Conservation (phyloP, 2,797 vertebrate genomes). For the Peromyscus aztecus region DNA sequence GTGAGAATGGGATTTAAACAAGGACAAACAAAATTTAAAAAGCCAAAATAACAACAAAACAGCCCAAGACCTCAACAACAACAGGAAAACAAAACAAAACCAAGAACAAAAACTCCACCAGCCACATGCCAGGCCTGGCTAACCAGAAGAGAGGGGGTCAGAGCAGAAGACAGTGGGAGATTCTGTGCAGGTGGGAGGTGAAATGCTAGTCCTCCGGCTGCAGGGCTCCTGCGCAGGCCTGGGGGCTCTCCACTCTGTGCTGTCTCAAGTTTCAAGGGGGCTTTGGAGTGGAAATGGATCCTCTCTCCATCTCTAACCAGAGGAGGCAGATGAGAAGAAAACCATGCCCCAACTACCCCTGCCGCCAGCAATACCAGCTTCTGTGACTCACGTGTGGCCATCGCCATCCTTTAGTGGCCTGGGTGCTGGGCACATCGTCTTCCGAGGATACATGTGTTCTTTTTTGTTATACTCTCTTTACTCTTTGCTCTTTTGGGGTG, state of each 20-base stretch:
- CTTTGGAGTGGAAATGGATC: fast-evolving
- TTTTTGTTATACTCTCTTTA: too few relatives aligned
- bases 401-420: neutral
- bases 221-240: neutral
- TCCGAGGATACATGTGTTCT: fast-evolving
- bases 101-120: neutral
- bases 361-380: neutral
- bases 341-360: fast-evolving
- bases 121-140: neutral
- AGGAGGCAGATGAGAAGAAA: neutral
- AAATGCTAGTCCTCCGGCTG: neutral
- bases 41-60: neutral
- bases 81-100: neutral
- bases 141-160: fast-evolving
- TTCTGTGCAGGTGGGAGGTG: neutral
- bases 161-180: fast-evolving
- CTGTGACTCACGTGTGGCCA: neutral
- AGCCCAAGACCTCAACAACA: neutral
- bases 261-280: fast-evolving
- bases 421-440: fast-evolving
- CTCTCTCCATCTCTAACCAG: neutral
- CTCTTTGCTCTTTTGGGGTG: too few relatives aligned
- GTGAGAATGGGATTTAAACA: neutral
- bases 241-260: too few relatives aligned
- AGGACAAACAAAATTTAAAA: neutral